Conservation (phyloP, 2,888 invertebrate genomes). For the Drosophila histrio region DNA sequence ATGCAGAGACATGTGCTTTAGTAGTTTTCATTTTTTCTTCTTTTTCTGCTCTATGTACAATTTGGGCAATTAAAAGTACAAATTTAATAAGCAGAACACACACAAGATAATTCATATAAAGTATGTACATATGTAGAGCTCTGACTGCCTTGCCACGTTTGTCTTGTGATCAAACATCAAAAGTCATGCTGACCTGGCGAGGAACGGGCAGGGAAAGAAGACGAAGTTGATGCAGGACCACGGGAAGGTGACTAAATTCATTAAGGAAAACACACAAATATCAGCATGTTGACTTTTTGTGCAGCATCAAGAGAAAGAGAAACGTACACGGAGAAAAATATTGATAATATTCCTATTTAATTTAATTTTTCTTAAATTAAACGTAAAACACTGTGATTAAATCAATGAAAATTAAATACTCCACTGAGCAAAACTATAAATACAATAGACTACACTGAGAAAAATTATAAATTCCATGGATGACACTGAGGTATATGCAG, state of each 20-base stretch:
- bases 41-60: conserved; percentile 31
- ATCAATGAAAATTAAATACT: too few relatives aligned
- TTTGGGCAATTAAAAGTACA: conserved; percentile 64
- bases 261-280: conserved; percentile 66
- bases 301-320: background rate
- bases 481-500: too few relatives aligned
- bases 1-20: conserved; percentile 37
- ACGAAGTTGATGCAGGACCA: background rate
- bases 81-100: conserved; percentile 59
- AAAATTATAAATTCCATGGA: too few relatives aligned
- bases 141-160: conserved; percentile 16
- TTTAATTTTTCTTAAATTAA: background rate
- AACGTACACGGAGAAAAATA: background rate
- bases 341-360: background rate
- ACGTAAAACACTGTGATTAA: too few relatives aligned
- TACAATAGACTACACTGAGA: too few relatives aligned
- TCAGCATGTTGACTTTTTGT: conserved; percentile 44
- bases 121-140: conserved; percentile 7
- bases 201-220: background rate
- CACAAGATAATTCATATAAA: conserved; percentile 1
- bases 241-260: conserved; percentile 49
- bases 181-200: conserved; percentile 19
- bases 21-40: background rate
- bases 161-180: conserved; percentile 38
- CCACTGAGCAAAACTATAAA: too few relatives aligned